A percentile compares a stretch with the other conserved stretches of the same genome.
These are phyloP conservation scores for Scaptomyza tumidula DNA, from an alignment of 2,888 invertebrate genomes.

Conservation along the genomic window DNA sequence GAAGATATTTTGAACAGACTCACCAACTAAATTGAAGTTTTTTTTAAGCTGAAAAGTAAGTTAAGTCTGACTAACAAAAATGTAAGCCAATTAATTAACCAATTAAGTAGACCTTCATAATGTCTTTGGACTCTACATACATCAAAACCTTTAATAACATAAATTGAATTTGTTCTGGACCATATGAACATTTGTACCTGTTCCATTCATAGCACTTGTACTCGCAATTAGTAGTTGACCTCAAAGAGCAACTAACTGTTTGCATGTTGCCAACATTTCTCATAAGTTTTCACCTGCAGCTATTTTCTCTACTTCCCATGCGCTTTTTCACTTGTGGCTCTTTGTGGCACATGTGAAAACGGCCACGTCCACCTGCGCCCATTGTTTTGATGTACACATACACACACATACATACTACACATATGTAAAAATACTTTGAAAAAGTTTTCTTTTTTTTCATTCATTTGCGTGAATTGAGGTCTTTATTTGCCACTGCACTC, in stretches of 20 bases:
- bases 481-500: slow-evolving; percentile 14
- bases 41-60: too few species aligned
- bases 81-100: too few species aligned
- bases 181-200: background rate
- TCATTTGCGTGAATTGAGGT: slow-evolving; percentile 29
- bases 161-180: background rate
- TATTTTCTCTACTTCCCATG: slow-evolving; percentile 33
- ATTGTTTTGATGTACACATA: slow-evolving; percentile 30
- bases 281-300: slow-evolving; percentile 44
- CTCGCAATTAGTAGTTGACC: slow-evolving; percentile 17
- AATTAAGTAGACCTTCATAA: too few species aligned
- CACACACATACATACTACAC: background rate
- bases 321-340: slow-evolving; percentile 37
- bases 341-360: slow-evolving; percentile 32
- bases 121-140: too few species aligned
- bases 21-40: too few species aligned
- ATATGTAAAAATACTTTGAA: slow-evolving; percentile 12
- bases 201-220: background rate
- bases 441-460: slow-evolving; percentile 37
- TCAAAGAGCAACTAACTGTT: slow-evolving; percentile 1
- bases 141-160: background rate
- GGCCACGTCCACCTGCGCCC: slow-evolving; percentile 36
- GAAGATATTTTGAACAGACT: too few species aligned
- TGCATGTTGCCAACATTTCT: slow-evolving; percentile 29
- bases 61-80: too few species aligned